Base-by-base conservation (phyloP, 2,888 invertebrate genomes). In the Eurytoma adleriae region DNA sequence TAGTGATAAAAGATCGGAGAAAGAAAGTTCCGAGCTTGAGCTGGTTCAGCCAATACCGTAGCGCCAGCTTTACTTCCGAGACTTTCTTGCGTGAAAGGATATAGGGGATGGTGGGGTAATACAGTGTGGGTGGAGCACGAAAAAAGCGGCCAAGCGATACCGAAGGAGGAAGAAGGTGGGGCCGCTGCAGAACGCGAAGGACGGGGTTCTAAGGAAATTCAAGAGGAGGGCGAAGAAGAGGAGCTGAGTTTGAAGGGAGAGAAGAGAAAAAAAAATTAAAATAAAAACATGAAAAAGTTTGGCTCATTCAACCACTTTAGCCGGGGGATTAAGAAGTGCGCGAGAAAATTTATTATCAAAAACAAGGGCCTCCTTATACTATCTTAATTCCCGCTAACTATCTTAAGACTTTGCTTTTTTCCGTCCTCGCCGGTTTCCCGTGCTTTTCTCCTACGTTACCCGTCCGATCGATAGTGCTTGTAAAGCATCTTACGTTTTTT, bases 351-450 rank as follows among this genome's bases (percentile, higher is more conserved):
- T 86, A 86, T 86, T 85, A 86, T 86, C 84, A 83, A 86, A 85
- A 85, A 83, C 84, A 83, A 85, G 84, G 81, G 82, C 78, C 72
- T 78, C 81, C 78, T 83, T 71, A 70, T 85, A 86, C 84, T 84
- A 83, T 85, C 84, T 85, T 84, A 85, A 84, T 86, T 85, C 83
- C 81, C 78, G 81, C 82, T 85, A 86, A 85, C 83, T 84, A 83
- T 83, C 84, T 75, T 64, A 76, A 82, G 40, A 40, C 40, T 7
- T 69, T 14, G 18, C 56, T 54, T 48, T 64, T 64, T 48, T 48
- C 12, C 48, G n/a, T 57, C 16, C 27, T 10, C 67, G 24, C 20
- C 27, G 48, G 24, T 66, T 70, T 69, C 61, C 62, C 64, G 24
- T 48, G 18, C 59, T 64, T 20, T 62, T 56, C 56, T 77, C 57